Base-by-base conservation (phyloP, 2,888 invertebrate genomes). In the Apodemia mormo region DNA sequence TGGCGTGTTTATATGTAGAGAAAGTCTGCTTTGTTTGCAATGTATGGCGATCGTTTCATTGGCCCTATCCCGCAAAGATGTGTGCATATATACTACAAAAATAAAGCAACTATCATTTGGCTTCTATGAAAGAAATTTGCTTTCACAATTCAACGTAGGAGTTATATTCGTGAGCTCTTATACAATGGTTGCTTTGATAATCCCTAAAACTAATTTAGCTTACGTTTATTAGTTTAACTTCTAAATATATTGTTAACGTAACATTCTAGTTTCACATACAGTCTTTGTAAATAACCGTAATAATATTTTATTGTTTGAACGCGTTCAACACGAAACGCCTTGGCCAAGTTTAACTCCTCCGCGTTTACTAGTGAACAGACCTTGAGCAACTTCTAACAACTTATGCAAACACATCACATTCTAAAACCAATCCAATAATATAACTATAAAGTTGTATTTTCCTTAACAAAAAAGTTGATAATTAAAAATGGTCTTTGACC, bases 311-410 rank as follows among this genome's bases (percentile, higher is more conserved):
- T 58, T 30, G 58, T 58, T 58, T 29, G 30, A 58, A 30, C 58
- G 58, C 68, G 70, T 70, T 73, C 73, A 74, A 71, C 71, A 75
- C 73, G 72, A 76, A 77, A 73, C 69, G 77, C 86, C 87, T 86
- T 87, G 87, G 87, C 86, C 86, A 85, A 87, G 81, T 83, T 85
- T 80, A 80, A 82, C 81, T 82, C 80, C 79, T 81, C 81, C 77
- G 80, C 81, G 76, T 78, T 78, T 79, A 76, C 78, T 77, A 83
- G 78, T 56, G 56, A 29, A 56, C 56, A 56, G 56, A 29, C 86
- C 86, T 86, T 87, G 85, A 80, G 79, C 80, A 82, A 81, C 81
- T 80, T 80, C 81, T 81, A 82, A 81, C 79, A 80, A 83, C 78
- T 81, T 82, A 82, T 29, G n/a, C 22, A 22, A 22, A 56, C 56